Conservation (phyloP, 2,113 vertebrate species). For the Castor canadensis region DNA sequence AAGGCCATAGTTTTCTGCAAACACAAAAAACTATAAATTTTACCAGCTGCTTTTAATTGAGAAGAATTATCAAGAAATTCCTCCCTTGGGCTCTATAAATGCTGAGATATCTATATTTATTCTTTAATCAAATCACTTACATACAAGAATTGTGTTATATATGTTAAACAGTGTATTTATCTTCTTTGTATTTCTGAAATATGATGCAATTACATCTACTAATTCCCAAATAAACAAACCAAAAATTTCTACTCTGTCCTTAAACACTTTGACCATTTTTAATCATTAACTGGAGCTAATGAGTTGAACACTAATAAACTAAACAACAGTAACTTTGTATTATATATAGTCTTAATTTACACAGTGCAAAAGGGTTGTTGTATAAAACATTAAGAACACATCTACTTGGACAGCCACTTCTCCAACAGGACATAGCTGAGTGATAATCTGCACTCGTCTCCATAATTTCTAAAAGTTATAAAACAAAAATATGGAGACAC, state of each 20-base stretch:
- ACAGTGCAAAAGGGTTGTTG: background rate
- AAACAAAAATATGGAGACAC: background rate
- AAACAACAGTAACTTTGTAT: background rate
- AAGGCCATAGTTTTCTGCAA: conserved; percentile 55
- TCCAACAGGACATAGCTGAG: background rate
- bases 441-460: background rate
- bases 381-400: background rate
- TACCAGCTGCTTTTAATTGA: conserved; percentile 61
- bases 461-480: background rate
- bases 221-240: background rate
- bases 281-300: background rate
- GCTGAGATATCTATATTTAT: background rate
- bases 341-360: background rate
- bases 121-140: background rate
- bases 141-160: background rate
- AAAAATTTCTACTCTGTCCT: background rate
- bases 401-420: background rate
- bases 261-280: background rate
- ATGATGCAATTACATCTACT: background rate
- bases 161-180: background rate
- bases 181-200: background rate
- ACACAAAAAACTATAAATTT: conserved; percentile 56
- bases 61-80: conserved; percentile 54
- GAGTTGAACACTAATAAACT: background rate
- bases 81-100: conserved; percentile 60